phyloP scores from a whole-genome alignment of 2,113 vertebrate species.

The Brachyhypopomus occidentalis region DNA sequence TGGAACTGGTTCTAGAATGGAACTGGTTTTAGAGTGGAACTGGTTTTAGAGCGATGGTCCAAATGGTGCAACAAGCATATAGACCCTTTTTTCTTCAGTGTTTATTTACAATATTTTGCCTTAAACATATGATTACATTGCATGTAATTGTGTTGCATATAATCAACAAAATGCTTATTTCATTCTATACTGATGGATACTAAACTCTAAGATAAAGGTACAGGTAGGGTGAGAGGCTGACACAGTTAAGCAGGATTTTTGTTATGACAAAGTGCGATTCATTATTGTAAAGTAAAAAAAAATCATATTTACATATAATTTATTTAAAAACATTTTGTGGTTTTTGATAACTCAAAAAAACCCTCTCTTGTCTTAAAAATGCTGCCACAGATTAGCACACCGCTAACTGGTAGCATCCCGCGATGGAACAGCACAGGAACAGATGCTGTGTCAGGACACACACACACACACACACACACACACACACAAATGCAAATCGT shows the following conservation, averaged over 20 bases:
- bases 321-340: constrained; percentile 70
- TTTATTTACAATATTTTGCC: constrained; percentile 76
- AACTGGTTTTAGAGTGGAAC: too few relatives aligned
- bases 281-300: constrained; percentile 70
- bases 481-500: constrained; percentile 27
- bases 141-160: constrained; percentile 67
- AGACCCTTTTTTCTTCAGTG: constrained; percentile 54
- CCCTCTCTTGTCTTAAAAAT: not conserved
- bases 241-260: constrained; percentile 67
- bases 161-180: constrained; percentile 67
- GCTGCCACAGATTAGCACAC: constrained; percentile 32
- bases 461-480: constrained; percentile 9
- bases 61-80: constrained; percentile 54
- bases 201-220: constrained; percentile 60
- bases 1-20: too few relatives aligned
- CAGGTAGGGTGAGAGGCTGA: constrained; percentile 64
- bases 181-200: constrained; percentile 59
- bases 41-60: too few relatives aligned
- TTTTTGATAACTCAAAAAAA: constrained; percentile 58
- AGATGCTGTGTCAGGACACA: not conserved
- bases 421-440: constrained; percentile 54
- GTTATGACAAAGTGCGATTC: constrained; percentile 79
- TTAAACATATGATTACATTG: constrained; percentile 65
- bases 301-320: constrained; percentile 78
- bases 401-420: constrained; percentile 44